Conservation (phyloP, 1,140 invertebrate species). For the Archegozetes longisetosus region DNA sequence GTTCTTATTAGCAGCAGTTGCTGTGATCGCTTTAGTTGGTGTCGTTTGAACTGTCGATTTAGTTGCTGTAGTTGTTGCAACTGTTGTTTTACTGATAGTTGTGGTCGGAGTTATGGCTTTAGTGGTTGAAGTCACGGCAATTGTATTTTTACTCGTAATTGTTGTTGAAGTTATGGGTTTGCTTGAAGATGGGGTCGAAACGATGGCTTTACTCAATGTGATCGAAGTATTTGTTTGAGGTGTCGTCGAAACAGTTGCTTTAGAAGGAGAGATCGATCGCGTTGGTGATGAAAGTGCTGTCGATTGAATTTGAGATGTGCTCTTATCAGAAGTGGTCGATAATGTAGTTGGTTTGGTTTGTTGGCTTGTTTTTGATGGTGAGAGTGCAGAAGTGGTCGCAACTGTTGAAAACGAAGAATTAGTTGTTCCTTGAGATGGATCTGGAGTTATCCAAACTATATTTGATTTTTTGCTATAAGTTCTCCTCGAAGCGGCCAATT, state of each 20-base stretch:
- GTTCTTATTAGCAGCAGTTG: not conserved
- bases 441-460: slow-evolving; percentile 13
- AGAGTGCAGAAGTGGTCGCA: not conserved
- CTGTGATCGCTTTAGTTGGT: not conserved
- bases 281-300: no score
- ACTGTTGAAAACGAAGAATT: not conserved
- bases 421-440: not conserved
- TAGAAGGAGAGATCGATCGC: not conserved
- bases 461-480: slow-evolving; percentile 12
- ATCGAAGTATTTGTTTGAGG: not conserved
- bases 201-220: not conserved
- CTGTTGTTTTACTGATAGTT: not conserved
- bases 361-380: not conserved
- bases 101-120: not conserved
- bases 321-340: not conserved
- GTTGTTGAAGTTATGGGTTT: not conserved
- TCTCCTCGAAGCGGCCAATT: slow-evolving; percentile 7
- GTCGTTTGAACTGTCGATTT: not conserved
- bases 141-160: not conserved
- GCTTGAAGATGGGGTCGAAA: not conserved
- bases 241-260: not conserved
- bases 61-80: slow-evolving; percentile 1
- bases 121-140: not conserved
- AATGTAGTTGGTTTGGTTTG: not conserved
- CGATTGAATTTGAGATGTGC: not conserved